phyloP scores from a whole-genome alignment of 2,797 vertebrate genomes.

The Potorous gilbertii region DNA sequence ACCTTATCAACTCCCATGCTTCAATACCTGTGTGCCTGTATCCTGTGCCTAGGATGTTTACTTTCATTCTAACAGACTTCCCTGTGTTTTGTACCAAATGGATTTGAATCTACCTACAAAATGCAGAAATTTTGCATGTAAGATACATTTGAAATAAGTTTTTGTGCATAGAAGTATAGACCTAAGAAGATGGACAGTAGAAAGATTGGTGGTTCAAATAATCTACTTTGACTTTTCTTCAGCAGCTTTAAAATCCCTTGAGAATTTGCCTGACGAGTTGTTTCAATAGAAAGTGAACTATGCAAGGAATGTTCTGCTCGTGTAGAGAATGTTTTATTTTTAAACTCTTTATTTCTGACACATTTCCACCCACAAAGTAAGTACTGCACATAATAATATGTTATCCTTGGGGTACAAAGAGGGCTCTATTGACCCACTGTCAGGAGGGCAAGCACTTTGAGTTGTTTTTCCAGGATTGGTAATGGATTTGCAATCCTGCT shows the following conservation, averaged over 20 bases:
- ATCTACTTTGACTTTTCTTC: slow-evolving; percentile 56
- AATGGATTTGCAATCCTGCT: slow-evolving; percentile 7
- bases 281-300: slow-evolving; percentile 65
- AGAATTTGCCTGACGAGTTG: slow-evolving; percentile 53
- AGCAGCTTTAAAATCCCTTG: slow-evolving; percentile 49
- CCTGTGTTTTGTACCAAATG: neutral
- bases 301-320: slow-evolving; percentile 20
- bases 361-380: slow-evolving; percentile 3
- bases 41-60: neutral
- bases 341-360: slow-evolving; percentile 24
- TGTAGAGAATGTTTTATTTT: slow-evolving; percentile 44
- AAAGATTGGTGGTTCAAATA: slow-evolving; percentile 56
- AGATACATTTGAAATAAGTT: slow-evolving; percentile 3
- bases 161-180: slow-evolving; percentile 3
- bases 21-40: neutral
- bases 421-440: neutral
- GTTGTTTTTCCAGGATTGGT: slow-evolving; percentile 1
- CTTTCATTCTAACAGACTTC: neutral
- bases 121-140: slow-evolving; percentile 1
- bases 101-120: slow-evolving; percentile 4
- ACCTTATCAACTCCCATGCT: neutral
- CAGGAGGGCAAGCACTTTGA: neutral
- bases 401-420: neutral
- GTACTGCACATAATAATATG: slow-evolving; percentile 1
- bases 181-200: neutral